phyloP scores from a whole-genome alignment of 1,140 invertebrate species.

The Mya arenaria region DNA sequence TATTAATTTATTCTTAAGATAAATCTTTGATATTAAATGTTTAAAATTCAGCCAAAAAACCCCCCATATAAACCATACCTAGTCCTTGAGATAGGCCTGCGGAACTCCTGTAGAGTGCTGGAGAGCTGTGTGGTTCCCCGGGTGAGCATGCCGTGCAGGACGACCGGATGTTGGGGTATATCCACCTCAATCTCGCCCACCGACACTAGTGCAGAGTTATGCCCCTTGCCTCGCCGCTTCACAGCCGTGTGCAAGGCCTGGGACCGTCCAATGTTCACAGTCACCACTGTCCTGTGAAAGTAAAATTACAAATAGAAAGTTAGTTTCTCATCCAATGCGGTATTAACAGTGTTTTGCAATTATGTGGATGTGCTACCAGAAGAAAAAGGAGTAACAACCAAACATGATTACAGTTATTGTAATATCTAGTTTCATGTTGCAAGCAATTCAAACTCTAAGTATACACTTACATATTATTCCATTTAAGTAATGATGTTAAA shows the following conservation, averaged over 20 bases:
- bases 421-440: no score
- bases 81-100: constrained; percentile 67
- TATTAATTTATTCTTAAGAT: no score
- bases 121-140: constrained; percentile 93
- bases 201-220: constrained; percentile 93
- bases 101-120: constrained; percentile 78
- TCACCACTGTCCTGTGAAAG: constrained; percentile 91
- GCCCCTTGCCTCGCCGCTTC: constrained; percentile 87
- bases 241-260: constrained; percentile 90
- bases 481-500: no score
- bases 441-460: no score
- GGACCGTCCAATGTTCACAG: constrained; percentile 95
- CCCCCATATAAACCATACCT: constrained; percentile 57
- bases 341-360: no score
- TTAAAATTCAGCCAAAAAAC: no score
- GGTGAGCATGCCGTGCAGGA: constrained; percentile 98
- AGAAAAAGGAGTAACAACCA: no score
- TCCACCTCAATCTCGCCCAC: constrained; percentile 95
- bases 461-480: no score
- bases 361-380: no score
- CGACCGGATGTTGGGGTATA: constrained; percentile 98
- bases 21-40: no score
- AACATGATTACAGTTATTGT: no score
- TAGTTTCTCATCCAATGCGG: no score
- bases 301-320: background rate